A percentile compares a stretch with the other conserved stretches of the same genome.
phyloP scores from a whole-genome alignment of 2,888 invertebrate species.

The Uropetala carovei region DNA sequence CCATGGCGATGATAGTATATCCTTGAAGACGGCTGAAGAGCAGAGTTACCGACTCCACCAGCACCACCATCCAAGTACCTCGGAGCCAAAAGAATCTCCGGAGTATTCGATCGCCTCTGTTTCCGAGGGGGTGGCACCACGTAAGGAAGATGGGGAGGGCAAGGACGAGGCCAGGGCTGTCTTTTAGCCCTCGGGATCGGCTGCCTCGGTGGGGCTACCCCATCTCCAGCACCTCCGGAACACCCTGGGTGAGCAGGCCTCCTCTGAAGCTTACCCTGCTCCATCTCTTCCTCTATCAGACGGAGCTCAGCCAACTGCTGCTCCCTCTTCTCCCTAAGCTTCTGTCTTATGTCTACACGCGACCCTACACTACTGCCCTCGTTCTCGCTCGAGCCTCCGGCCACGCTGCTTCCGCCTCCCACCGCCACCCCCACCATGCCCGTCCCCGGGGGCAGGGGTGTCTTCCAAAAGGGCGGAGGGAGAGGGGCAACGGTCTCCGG shows the following conservation, averaged over 20 bases:
- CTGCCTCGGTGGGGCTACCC: constrained; percentile 76
- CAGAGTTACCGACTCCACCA: constrained; percentile 73
- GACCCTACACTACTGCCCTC: constrained; percentile 86
- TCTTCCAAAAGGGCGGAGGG: constrained; percentile 83
- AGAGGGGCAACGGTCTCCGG: constrained; percentile 69
- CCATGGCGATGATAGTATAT: constrained; percentile 47
- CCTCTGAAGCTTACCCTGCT: constrained; percentile 82
- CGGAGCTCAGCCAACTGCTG: constrained; percentile 90
- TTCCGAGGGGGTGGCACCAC: constrained; percentile 72
- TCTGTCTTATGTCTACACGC: constrained; percentile 90
- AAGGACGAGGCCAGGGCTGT: constrained; percentile 79
- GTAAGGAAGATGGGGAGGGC: constrained; percentile 75
- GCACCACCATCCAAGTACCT: constrained; percentile 79
- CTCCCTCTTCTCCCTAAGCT: constrained; percentile 91
- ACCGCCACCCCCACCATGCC: constrained; percentile 75
- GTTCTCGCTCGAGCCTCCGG: constrained; percentile 83
- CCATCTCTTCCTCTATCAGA: constrained; percentile 91
- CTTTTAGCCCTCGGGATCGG: constrained; percentile 85
- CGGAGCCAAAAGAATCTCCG: constrained; percentile 88
- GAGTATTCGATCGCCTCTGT: constrained; percentile 81
- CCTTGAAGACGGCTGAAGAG: constrained; percentile 6
- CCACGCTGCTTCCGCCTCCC: constrained; percentile 70
- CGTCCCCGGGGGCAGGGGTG: constrained; percentile 78
- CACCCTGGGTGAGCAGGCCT: constrained; percentile 70
- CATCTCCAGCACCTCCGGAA: constrained; percentile 71